Evolutionary conservation across 2,888 invertebrate genomes (phyloP).

Genomic region (Epirrita christyi): DNA sequence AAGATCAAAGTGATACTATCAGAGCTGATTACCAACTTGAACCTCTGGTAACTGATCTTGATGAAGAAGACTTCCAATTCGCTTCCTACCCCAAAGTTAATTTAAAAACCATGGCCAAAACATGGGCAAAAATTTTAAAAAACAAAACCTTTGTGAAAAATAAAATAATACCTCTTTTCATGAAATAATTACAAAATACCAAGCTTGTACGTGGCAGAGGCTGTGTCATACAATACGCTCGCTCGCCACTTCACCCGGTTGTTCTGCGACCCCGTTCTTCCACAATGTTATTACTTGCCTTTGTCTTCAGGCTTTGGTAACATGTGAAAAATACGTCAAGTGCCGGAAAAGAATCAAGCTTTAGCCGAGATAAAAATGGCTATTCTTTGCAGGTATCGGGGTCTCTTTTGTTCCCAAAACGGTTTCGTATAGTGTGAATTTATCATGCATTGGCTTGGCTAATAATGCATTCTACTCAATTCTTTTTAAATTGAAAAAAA

Average conservation of each 20-base stretch:
- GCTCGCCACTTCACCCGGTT: slow-evolving; percentile 70
- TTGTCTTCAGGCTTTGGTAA: slow-evolving; percentile 58
- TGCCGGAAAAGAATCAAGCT: slow-evolving; percentile 42
- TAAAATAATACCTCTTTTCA: slow-evolving; percentile 27
- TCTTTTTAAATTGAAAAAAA: no score
- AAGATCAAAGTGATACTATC: no score
- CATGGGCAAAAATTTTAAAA: not conserved
- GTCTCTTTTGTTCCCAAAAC: slow-evolving; percentile 1
- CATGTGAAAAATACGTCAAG: slow-evolving; percentile 62
- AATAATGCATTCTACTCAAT: not conserved
- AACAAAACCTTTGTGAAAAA: slow-evolving; percentile 3
- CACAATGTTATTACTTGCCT: slow-evolving; percentile 70
- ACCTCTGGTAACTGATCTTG: no score
- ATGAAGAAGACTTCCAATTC: no score
- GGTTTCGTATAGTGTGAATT: slow-evolving; percentile 1
- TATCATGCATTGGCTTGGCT: not conserved
- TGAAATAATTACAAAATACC: slow-evolving; percentile 33
- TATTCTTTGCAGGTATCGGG: slow-evolving; percentile 13
- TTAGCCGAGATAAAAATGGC: slow-evolving; percentile 30
- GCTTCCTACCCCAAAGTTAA: not conserved
- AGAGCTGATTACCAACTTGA: no score
- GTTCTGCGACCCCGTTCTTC: slow-evolving; percentile 71
- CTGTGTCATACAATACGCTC: slow-evolving; percentile 52
- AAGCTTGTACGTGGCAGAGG: slow-evolving; percentile 27
- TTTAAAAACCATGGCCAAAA: not conserved